Evolutionary conservation across 2,888 invertebrate genomes (phyloP), one percentile per base, ranked within the genome.

Genomic region (Lasioglossum calceatum): DNA sequence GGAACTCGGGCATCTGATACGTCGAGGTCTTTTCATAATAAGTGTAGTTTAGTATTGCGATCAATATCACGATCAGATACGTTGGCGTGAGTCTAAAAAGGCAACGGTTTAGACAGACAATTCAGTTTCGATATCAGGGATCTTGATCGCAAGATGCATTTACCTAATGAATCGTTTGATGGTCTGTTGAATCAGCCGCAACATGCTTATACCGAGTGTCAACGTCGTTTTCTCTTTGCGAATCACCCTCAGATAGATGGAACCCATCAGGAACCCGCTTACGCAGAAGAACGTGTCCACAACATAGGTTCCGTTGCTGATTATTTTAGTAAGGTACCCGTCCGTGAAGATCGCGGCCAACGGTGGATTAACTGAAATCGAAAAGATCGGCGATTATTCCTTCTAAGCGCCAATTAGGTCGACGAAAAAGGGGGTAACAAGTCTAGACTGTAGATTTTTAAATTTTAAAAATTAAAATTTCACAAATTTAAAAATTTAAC

Each of bases 221-320:
- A 86, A 89, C 79, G 81, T 86, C 78, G 71, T 87, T 70, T 79
- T 91, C 0, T 67, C 42, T 4, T 36, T 79, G 0, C 14, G 1
- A 1, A 19, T 71, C 4, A 0, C 1, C 23, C 42, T 92, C 70
- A 92, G 89, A 84, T 92, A 94, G 50, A 93, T 77, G 77, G 94
- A 93, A 0, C 93, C 79, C 36, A 95, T 54, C 3, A 95, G 89
- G 82, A 95, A 94, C 4, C 95, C 95, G 81, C 94, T 95, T 14
- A 96, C 83, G 85, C 96, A 96, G 87, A 96, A 95, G 89, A 94
- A 96, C 0, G 96, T 96, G 86, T 96, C 96, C 36, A 96, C 96
- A 8, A 95, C 95, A n/a, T 95, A 92, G 0, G 95, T 95, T 0
- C 96, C 95, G 87, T 96, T 96, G 82, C 94, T 94, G 50, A 96